These are phyloP conservation scores for Vicugna pacos DNA, from an alignment of 2,113 vertebrate species.

Conservation along the genomic window DNA sequence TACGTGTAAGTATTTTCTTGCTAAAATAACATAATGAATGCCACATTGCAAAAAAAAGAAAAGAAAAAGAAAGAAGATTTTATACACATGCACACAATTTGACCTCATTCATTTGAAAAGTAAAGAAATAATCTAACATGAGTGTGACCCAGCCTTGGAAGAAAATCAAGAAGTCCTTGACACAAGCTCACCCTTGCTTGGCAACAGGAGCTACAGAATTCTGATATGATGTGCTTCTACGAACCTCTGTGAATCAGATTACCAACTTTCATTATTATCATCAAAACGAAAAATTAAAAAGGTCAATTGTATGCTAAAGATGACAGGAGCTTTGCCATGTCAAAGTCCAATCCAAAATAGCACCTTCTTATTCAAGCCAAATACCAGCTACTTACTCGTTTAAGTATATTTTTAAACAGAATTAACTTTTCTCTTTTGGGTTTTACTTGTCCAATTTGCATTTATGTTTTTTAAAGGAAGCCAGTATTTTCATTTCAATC, in stretches of 20 bases:
- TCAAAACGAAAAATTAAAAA: constrained; percentile 14
- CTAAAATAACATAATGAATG: neutral
- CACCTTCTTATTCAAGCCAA: neutral
- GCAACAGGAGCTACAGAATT: neutral
- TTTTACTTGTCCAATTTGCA: neutral
- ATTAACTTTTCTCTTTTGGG: neutral
- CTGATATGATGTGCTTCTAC: neutral
- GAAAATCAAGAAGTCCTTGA: neutral
- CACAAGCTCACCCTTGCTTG: neutral
- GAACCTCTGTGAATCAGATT: neutral
- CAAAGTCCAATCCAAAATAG: constrained; percentile 22
- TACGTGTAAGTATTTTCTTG: neutral
- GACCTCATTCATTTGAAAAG: neutral
- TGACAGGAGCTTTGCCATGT: neutral
- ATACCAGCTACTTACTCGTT: neutral
- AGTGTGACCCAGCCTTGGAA: neutral
- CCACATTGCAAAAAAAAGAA: neutral
- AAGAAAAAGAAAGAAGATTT: neutral
- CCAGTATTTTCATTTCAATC: neutral
- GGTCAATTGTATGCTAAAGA: neutral
- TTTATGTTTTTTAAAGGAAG: neutral
- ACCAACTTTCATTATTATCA: neutral
- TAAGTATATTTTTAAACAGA: constrained; percentile 9
- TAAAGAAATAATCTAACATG: neutral
- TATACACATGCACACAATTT: neutral